Conservation (phyloP, 2,888 invertebrate genomes). For the Tiliacea aurago region DNA sequence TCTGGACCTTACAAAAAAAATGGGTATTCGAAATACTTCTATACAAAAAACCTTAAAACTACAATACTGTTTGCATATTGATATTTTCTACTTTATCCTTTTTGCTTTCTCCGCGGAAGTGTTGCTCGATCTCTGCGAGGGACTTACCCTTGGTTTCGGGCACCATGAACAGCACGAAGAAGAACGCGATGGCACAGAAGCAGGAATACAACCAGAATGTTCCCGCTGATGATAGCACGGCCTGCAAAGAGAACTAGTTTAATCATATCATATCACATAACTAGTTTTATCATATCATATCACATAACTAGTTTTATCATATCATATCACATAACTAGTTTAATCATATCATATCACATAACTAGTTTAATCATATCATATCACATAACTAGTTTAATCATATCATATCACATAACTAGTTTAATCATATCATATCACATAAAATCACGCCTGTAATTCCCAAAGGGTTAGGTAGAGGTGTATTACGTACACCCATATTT, state of each 20-base stretch:
- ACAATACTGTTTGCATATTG: constrained; percentile 71
- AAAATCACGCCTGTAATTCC: neutral
- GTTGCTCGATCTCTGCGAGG: constrained; percentile 91
- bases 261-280: neutral
- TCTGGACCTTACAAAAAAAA: constrained; percentile 11
- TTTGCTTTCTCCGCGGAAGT: constrained; percentile 77
- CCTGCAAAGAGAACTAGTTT: constrained; percentile 67
- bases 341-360: too few relatives aligned
- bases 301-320: neutral
- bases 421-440: neutral
- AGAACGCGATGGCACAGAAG: constrained; percentile 87
- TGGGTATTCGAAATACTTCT: neutral
- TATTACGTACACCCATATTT: neutral
- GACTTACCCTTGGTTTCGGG: constrained; percentile 94
- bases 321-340: too few relatives aligned
- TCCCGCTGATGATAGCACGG: constrained; percentile 87
- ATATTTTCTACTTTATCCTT: constrained; percentile 69
- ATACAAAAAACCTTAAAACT: constrained; percentile 20
- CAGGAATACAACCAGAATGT: constrained; percentile 90
- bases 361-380: neutral
- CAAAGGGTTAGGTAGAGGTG: neutral
- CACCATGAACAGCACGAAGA: constrained; percentile 89
- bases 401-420: too few relatives aligned
- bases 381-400: neutral
- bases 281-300: too few relatives aligned